Conservation (phyloP, 2,888 invertebrate genomes). For the Drosophila parthenogenetica region DNA sequence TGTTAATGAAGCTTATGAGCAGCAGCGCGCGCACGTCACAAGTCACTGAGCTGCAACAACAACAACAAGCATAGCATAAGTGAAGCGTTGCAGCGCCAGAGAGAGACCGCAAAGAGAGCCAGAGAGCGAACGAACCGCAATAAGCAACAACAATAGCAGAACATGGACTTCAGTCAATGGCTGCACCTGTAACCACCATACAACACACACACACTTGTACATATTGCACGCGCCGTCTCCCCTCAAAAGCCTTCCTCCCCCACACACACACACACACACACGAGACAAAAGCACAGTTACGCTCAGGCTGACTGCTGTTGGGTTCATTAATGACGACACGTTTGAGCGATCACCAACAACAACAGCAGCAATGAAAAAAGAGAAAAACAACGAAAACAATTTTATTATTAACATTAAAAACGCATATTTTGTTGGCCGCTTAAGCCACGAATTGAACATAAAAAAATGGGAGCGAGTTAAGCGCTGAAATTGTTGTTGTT, state of each 20-base stretch:
- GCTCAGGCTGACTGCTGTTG: constrained; percentile 56
- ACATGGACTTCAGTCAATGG: constrained; percentile 64
- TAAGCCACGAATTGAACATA: constrained; percentile 55
- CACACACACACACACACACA: constrained; percentile 17
- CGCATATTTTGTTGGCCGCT: constrained; percentile 65
- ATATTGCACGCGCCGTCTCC: constrained; percentile 45
- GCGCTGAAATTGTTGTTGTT: constrained; percentile 16
- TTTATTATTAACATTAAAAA: constrained; percentile 73
- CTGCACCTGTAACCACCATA: constrained; percentile 73
- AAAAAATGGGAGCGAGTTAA: constrained; percentile 26
- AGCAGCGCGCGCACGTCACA: constrained; percentile 72
- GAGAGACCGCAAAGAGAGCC: constrained; percentile 5
- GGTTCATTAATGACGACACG: constrained; percentile 79
- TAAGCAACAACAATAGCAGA: constrained; percentile 10
- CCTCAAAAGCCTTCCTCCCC: not conserved
- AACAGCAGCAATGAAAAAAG: constrained; percentile 43
- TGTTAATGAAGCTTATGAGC: constrained; percentile 79
- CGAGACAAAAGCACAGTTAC: constrained; percentile 75
- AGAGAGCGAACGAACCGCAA: constrained; percentile 46
- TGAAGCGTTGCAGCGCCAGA: constrained; percentile 67
- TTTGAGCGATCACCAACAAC: constrained; percentile 71
- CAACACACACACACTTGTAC: constrained; percentile 18
- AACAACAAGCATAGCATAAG: constrained; percentile 63
- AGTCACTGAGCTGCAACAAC: constrained; percentile 75
- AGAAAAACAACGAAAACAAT: constrained; percentile 44